phyloP scores from a whole-genome alignment of 2,113 vertebrate species.

The Porphyrio hochstetteri region DNA sequence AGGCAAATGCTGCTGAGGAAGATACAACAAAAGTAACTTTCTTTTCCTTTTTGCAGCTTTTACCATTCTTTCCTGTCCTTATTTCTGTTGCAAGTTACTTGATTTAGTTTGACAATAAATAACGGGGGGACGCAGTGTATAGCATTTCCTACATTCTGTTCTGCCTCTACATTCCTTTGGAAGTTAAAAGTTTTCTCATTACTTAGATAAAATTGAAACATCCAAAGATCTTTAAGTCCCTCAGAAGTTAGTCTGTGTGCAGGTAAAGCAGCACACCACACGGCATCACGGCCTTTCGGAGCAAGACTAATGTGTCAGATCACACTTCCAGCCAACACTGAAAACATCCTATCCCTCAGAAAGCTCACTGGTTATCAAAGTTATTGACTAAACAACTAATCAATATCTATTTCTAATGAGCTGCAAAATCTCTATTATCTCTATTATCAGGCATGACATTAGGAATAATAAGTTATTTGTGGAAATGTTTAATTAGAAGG shows the following conservation, averaged over 20 bases:
- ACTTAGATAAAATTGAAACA: not conserved
- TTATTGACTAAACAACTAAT: not conserved
- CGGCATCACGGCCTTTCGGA: not conserved
- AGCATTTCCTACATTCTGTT: not conserved
- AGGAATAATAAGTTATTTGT: not conserved
- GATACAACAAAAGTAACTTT: not conserved
- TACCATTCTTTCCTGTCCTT: not conserved
- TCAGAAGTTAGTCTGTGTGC: not conserved
- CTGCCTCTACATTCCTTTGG: not conserved
- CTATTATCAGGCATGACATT: not conserved
- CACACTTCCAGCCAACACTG: not conserved
- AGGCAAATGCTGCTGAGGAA: not conserved
- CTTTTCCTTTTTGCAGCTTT: not conserved
- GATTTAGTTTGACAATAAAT: not conserved
- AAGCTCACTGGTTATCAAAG: not conserved
- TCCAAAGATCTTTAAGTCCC: not conserved
- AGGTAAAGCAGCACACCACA: not conserved
- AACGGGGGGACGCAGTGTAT: not conserved
- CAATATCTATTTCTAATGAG: not conserved
- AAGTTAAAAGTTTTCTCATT: not conserved
- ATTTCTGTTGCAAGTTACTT: not conserved
- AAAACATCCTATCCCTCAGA: not conserved
- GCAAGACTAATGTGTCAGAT: not conserved
- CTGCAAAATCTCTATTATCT: not conserved
- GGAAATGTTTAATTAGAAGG: not conserved